Base-by-base conservation (phyloP, 2,888 invertebrate species). In the Tuta absoluta region DNA sequence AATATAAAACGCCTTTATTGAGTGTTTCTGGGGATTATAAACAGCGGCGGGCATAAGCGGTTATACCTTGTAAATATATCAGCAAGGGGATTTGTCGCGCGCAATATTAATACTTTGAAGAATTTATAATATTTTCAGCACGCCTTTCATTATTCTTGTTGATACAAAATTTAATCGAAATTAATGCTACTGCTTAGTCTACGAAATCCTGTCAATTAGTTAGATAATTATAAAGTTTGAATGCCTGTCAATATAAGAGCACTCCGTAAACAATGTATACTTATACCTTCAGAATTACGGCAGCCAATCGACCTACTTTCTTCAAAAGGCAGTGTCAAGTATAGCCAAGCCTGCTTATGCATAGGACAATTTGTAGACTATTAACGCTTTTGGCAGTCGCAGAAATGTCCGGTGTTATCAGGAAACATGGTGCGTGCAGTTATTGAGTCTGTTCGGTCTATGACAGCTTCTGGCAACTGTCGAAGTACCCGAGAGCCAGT, bases 401-500 rank as follows among this genome's bases (percentile, higher is more conserved):
- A n/a, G 45, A 45, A 45, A 45, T 45, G n/a, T 17, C 45, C 4
- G 17, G n/a, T 45, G 5, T 17, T 45, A 45, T 17, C 41, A 17
- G 45, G n/a, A n/a, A 45, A 17, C 4, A 45, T n/a, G n/a, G 17
- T 17, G 45, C 45, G n/a, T 45, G 17, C n/a, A 45, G 45, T 57
- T 57, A 63, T 64, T 60, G 37, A 57, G 37, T 17, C 11, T 12
- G 28, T 57, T 56, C 37, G 17, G 57, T 28, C 68, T 72, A 72
- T 74, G 71, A 72, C 73, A 75, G 71, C 70, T 68, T 61, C 69
- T 74, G 68, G 65, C 72, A 58, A 67, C 65, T 70, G 67, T 72
- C 68, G 66, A 72, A 70, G 66, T 37, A 65, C 63, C 64, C 67
- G 69, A 68, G 68, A 71, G 70, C 68, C 65, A 79, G 75, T 77